Evolutionary conservation across 1,140 invertebrate species (phyloP).

Genomic region (Ceratina calcarata): DNA sequence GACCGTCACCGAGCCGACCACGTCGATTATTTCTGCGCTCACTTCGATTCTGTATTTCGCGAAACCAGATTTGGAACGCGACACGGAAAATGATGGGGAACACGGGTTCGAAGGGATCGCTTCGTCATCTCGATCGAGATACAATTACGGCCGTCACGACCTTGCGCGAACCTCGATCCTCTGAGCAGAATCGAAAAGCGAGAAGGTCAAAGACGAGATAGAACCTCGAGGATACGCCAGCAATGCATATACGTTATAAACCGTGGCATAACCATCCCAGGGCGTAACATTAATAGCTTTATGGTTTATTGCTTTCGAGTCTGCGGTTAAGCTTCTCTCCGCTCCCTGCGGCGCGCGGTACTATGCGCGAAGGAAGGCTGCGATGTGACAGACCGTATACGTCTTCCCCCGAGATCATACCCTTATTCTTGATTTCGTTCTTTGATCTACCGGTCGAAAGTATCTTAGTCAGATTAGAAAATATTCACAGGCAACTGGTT

Average conservation of each 20-base stretch:
- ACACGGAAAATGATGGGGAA: conserved; percentile 15
- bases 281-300: conserved; percentile 77
- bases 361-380: conserved; percentile 8
- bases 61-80: background rate
- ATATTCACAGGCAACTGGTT: no score
- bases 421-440: conserved; percentile 39
- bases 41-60: background rate
- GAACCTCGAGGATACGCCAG: conserved; percentile 58
- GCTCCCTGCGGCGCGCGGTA: conserved; percentile 63
- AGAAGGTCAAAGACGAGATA: conserved; percentile 23
- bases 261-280: conserved; percentile 68
- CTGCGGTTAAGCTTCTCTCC: conserved; percentile 71
- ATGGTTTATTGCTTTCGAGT: conserved; percentile 75
- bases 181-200: conserved; percentile 56
- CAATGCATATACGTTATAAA: conserved; percentile 64
- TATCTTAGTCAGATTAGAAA: no score
- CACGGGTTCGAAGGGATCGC: background rate
- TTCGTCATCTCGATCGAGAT: conserved; percentile 31
- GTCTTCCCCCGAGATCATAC: conserved; percentile 23
- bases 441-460: background rate
- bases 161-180: conserved; percentile 6
- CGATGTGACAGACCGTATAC: conserved; percentile 12
- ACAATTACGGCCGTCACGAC: background rate
- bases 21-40: background rate
- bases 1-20: background rate